Conservation (phyloP, 2,888 invertebrate genomes). For the Pocota personata region DNA sequence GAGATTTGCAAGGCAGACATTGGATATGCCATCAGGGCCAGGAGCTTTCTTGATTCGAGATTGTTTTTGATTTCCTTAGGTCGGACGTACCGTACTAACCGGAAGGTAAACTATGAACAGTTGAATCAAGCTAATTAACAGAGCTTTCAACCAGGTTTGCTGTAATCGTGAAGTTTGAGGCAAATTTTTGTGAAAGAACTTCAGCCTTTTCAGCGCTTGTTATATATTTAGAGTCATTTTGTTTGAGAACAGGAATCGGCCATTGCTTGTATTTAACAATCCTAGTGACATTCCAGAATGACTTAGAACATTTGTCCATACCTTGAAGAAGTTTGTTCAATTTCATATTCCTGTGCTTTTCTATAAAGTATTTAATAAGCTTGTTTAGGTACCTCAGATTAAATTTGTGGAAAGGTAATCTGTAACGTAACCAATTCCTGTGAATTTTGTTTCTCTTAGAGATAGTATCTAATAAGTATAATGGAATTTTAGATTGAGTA, state of each 20-base stretch:
- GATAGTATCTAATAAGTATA: background rate
- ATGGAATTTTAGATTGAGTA: background rate
- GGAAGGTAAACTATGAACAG: background rate
- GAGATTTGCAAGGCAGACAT: too few relatives aligned
- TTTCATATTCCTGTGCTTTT: constrained; percentile 29
- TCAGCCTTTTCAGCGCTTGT: constrained; percentile 40
- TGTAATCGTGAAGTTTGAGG: too few relatives aligned
- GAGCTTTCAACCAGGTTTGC: background rate
- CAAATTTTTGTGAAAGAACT: constrained; percentile 28
- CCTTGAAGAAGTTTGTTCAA: constrained; percentile 28
- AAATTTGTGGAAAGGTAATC: constrained; percentile 1
- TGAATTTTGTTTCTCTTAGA: constrained; percentile 5
- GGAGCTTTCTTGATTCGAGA: too few relatives aligned
- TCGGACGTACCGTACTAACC: constrained; percentile 13
- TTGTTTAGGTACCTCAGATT: background rate
- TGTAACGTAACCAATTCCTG: constrained; percentile 25
- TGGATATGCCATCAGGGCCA: too few relatives aligned
- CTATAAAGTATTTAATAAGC: background rate
- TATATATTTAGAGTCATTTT: constrained; percentile 32
- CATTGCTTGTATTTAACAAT: constrained; percentile 20
- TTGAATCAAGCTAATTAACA: constrained; percentile 3
- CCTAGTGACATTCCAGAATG: constrained; percentile 49
- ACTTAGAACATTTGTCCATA: constrained; percentile 42
- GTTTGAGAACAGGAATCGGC: constrained; percentile 29
- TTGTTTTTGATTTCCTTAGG: too few relatives aligned